These are phyloP conservation scores for Dasyornis broadbenti DNA, from an alignment of 2,113 vertebrate species.

Conservation along the genomic window DNA sequence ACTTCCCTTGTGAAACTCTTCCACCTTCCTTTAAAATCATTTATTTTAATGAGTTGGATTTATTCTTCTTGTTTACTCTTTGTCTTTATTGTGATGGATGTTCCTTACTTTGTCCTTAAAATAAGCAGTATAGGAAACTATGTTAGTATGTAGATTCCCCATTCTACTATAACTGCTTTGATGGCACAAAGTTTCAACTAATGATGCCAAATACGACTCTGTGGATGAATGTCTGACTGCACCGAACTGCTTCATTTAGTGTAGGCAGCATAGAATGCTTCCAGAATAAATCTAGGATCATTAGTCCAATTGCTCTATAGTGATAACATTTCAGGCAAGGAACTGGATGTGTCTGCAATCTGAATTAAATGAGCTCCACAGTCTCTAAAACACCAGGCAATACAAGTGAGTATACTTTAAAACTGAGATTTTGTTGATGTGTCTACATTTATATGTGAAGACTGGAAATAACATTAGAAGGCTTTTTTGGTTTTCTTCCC, in stretches of 20 bases:
- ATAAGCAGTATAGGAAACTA: neutral
- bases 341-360: neutral
- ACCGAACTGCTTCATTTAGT: neutral
- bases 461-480: neutral
- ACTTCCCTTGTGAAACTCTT: neutral
- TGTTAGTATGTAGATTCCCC: neutral
- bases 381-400: neutral
- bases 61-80: neutral
- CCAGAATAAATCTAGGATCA: neutral
- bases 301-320: neutral
- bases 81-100: neutral
- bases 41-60: neutral
- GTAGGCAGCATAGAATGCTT: neutral
- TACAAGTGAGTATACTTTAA: neutral
- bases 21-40: neutral
- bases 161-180: neutral
- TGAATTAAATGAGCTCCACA: neutral
- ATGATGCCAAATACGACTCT: neutral
- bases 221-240: neutral
- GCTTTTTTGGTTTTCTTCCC: neutral
- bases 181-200: neutral
- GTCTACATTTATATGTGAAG: neutral
- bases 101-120: neutral
- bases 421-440: neutral
- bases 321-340: neutral